Base-by-base conservation (phyloP, 2,888 invertebrate species). In the Tetragonula carbonaria region DNA sequence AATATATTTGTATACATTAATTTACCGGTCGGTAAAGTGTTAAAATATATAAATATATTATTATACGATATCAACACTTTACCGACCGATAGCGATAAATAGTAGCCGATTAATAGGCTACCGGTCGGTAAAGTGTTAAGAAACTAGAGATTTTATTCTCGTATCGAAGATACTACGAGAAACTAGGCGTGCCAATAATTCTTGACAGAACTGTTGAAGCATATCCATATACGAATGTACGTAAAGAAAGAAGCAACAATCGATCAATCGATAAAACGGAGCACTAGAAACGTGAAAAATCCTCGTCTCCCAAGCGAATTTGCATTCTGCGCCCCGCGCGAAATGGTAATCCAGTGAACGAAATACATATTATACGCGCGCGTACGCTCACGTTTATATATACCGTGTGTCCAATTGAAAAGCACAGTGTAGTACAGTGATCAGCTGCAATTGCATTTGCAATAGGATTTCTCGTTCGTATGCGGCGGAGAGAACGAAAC, bases 381-480 rank as follows among this genome's bases (percentile, higher is more conserved):
- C 59, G 16, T 28, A n/a, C 33, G 18, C 21, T 28, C 65, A 21
- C 53, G 45, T 51, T 11, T 82, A 75, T 82, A 28, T 28, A 28
- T 28, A 28, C 67, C 65, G 16, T 66, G 45, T 70, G 18, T 33
- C 62, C 59, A 63, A 82, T 75, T 82, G 82, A 67, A 82, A 82
- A 75, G 66, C 71, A 50, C 23, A 28, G 28, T 28, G 28, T 72
- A 45, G 66, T 75, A 75, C 55, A 72, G 72, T 75, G 76, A 87
- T 82, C 82, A 78, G 73, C 73, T 76, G 78, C 78, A 89, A 89
- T 86, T 86, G 84, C 87, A 86, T 87, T 86, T 78, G 74, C 82
- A 28, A 28, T 2, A 86, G 84, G 84, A 82, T 28, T 85, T 88
- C 86, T 84, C 88, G 81, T 85, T 84, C 81, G 86, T 72, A 83